These are phyloP conservation scores for Salarias fasciatus DNA, from an alignment of 2,797 vertebrate genomes.

Conservation along the genomic window DNA sequence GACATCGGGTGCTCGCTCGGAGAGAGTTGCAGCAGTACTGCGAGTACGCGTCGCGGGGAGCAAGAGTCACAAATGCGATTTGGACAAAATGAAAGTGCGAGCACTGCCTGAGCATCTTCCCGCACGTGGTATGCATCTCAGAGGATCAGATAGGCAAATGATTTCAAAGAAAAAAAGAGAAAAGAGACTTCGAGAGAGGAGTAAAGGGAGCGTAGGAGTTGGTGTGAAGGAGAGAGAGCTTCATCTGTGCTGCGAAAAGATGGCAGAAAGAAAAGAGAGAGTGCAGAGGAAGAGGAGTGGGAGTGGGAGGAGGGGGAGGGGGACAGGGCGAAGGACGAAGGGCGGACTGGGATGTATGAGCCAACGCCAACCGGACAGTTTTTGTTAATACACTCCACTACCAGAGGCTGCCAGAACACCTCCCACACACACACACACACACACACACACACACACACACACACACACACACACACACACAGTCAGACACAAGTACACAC, in stretches of 20 bases:
- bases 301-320: constrained; percentile 14
- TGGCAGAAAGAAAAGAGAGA: constrained; percentile 48
- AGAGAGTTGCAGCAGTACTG: constrained; percentile 29
- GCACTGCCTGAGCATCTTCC: constrained; percentile 32
- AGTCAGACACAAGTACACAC: constrained; percentile 14
- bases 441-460: constrained; percentile 61
- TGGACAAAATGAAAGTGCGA: constrained; percentile 52
- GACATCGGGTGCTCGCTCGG: constrained; percentile 38
- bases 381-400: constrained; percentile 63
- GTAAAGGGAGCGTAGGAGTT: constrained; percentile 62
- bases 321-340: constrained; percentile 57
- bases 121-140: constrained; percentile 27
- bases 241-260: constrained; percentile 75
- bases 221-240: constrained; percentile 62
- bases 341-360: constrained; percentile 60
- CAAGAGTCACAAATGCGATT: constrained; percentile 50
- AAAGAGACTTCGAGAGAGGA: constrained; percentile 29
- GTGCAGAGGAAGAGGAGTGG: constrained; percentile 31
- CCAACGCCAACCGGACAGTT: constrained; percentile 71
- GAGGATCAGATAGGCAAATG: constrained; percentile 59
- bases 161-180: constrained; percentile 11
- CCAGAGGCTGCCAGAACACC: constrained; percentile 65
- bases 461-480: constrained; percentile 15
- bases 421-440: constrained; percentile 57
- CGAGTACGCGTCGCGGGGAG: constrained; percentile 14